These are phyloP conservation scores for Sarcophaga carnaria DNA, from an alignment of 2,888 invertebrate species.

Conservation along the genomic window DNA sequence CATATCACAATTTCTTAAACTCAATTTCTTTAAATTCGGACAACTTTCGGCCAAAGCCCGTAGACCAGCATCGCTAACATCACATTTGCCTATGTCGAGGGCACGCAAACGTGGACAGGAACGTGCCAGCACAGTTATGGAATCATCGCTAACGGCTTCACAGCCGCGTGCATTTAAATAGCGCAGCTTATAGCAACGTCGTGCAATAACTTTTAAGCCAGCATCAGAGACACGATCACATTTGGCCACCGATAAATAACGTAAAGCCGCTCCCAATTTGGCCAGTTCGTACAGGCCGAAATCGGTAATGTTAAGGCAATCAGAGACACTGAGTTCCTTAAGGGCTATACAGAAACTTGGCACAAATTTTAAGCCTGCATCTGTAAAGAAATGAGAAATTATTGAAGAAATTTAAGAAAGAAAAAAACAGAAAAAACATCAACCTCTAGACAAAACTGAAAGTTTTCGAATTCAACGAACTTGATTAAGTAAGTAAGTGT, in stretches of 20 bases:
- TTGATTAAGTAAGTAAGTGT: not conserved
- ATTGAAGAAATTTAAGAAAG: too few species aligned
- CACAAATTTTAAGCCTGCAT: conserved; percentile 94
- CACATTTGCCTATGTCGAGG: conserved; percentile 95
- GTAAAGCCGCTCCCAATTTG: conserved; percentile 92
- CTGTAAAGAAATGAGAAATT: conserved; percentile 82
- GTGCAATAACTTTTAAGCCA: conserved; percentile 92
- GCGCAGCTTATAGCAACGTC: conserved; percentile 92
- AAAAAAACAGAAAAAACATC: too few species aligned
- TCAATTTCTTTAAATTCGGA: conserved; percentile 94
- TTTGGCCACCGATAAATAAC: conserved; percentile 96
- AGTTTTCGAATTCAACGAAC: not conserved
- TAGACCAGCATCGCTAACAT: conserved; percentile 94
- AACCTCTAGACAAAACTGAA: not conserved
- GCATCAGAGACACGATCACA: conserved; percentile 96
- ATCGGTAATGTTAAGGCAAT: conserved; percentile 94
- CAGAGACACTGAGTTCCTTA: conserved; percentile 94
- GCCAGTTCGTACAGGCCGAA: conserved; percentile 95
- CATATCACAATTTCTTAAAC: conserved; percentile 94
- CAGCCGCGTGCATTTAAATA: conserved; percentile 96
- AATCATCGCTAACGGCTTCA: conserved; percentile 96
- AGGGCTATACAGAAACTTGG: conserved; percentile 93
- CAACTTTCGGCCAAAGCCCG: conserved; percentile 93
- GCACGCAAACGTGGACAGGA: conserved; percentile 93
- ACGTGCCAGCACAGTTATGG: conserved; percentile 91